Conservation (phyloP, 2,797 vertebrate genomes). For the Heteromormyrus szaboi region DNA sequence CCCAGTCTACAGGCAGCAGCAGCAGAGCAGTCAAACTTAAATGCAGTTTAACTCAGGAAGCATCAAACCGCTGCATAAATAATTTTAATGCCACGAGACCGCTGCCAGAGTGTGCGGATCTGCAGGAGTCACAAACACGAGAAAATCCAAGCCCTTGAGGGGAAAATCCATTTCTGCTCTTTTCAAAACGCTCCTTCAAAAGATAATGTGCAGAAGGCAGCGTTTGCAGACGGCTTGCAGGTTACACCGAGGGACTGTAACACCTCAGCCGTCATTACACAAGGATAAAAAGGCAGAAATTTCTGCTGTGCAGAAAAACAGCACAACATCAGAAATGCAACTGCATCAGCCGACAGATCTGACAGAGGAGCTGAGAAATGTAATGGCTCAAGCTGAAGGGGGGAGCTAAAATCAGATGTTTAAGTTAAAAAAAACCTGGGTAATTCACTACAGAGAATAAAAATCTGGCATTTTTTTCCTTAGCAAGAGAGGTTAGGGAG, state of each 20-base stretch:
- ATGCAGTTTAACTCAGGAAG: neutral
- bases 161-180: constrained; percentile 2
- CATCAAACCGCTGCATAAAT: constrained; percentile 1
- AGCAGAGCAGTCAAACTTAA: neutral
- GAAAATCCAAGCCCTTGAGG: neutral
- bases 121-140: neutral
- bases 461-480: neutral
- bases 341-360: neutral
- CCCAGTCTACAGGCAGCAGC: neutral
- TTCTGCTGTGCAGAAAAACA: neutral
- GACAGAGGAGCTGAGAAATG: neutral
- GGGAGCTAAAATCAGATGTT: neutral
- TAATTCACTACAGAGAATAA: neutral
- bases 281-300: neutral
- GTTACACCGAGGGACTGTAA: neutral
- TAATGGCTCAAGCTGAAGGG: neutral
- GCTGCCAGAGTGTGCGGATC: neutral
- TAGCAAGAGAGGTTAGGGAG: neutral
- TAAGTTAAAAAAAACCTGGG: neutral
- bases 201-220: neutral
- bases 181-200: constrained; percentile 9
- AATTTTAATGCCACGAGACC: neutral
- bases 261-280: constrained; percentile 7
- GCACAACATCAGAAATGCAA: neutral
- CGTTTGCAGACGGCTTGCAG: neutral